phyloP scores from a whole-genome alignment of 2,113 vertebrate species.

The Limanda limanda region DNA sequence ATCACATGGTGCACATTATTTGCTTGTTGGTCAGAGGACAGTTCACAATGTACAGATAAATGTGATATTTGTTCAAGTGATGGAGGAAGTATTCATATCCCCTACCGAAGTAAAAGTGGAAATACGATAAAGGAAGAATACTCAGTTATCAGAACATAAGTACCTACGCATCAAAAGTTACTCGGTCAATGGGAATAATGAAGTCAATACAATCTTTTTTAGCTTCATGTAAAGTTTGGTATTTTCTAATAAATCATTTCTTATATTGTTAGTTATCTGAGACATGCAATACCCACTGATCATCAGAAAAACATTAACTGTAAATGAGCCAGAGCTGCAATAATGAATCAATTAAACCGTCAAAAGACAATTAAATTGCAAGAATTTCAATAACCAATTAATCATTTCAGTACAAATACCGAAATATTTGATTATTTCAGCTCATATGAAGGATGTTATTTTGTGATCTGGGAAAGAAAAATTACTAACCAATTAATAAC shows the following conservation, averaged over 20 bases:
- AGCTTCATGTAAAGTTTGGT: not conserved
- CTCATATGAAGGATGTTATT: not conserved
- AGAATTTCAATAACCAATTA: not conserved
- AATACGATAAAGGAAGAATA: not conserved
- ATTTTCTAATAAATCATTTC: not conserved
- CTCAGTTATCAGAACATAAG: not conserved
- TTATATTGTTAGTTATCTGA: not conserved
- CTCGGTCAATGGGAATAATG: not conserved
- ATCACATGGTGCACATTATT: constrained; percentile 1
- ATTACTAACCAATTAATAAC: no score
- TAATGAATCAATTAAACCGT: not conserved
- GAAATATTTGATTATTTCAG: not conserved
- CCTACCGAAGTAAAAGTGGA: not conserved
- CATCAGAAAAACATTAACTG: not conserved
- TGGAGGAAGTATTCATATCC: not conserved
- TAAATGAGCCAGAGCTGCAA: not conserved
- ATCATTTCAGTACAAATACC: not conserved
- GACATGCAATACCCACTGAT: not conserved
- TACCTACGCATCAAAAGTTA: not conserved
- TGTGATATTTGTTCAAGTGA: not conserved
- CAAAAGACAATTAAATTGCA: not conserved
- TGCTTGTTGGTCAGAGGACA: constrained; percentile 13
- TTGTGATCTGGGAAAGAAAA: no score
- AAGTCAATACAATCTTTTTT: not conserved
- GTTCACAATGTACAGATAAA: not conserved